phyloP scores from a whole-genome alignment of 2,113 vertebrate genomes.

The Picathartes gymnocephalus region DNA sequence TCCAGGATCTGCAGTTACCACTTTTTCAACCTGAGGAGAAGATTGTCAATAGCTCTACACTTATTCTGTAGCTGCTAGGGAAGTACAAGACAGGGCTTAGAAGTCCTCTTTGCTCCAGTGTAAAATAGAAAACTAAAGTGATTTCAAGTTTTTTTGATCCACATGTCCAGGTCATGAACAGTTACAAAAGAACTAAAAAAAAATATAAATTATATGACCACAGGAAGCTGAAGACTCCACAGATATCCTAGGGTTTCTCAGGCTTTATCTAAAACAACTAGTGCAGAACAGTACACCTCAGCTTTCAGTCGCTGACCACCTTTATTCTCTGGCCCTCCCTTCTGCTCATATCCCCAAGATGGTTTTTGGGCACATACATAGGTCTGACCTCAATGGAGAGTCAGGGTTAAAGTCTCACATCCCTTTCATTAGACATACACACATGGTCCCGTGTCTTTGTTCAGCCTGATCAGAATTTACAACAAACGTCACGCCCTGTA shows the following conservation, averaged over 20 bases:
- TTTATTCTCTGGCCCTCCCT: not conserved
- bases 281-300: not conserved
- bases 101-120: not conserved
- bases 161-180: not conserved
- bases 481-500: accelerated
- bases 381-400: not conserved
- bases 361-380: not conserved
- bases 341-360: not conserved
- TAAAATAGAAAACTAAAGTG: not conserved
- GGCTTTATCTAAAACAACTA: not conserved
- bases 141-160: not conserved
- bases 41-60: not conserved
- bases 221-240: not conserved
- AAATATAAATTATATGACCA: not conserved
- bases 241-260: not conserved
- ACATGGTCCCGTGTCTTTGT: accelerated
- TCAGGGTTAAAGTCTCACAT: not conserved
- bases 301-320: not conserved
- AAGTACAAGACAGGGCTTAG: not conserved
- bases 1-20: not conserved
- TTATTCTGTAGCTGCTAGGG: not conserved
- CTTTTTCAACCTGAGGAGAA: not conserved
- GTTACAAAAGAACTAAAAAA: not conserved
- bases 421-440: not conserved
- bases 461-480: not conserved